A percentile compares a stretch with the other conserved stretches of the same genome.
Conservation (phyloP, 2,888 invertebrate genomes). For the Amorpha juglandis region DNA sequence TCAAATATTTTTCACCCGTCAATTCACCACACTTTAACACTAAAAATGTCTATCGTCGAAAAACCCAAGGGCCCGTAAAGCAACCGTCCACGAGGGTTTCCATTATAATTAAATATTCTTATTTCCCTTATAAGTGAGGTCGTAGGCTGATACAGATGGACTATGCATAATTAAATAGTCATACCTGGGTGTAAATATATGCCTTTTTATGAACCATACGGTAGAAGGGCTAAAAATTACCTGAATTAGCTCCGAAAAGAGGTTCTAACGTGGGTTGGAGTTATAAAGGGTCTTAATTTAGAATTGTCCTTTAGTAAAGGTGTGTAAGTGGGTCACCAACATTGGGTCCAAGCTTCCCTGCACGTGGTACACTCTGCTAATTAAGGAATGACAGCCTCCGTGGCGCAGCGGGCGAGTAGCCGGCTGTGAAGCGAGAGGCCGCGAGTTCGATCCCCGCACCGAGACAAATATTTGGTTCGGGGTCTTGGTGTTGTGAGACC, state of each 20-base stretch:
- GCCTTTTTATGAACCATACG: neutral
- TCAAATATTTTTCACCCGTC: neutral
- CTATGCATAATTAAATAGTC: constrained; percentile 20
- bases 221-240: neutral
- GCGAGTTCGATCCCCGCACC: too few species aligned
- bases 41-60: constrained; percentile 5
- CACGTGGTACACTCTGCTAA: too few species aligned
- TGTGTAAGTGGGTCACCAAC: too few species aligned
- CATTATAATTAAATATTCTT: constrained; percentile 21
- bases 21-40: neutral
- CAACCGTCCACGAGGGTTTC: neutral
- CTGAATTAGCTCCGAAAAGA: neutral
- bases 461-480: too few species aligned
- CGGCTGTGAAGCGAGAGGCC: too few species aligned
- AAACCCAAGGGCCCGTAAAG: constrained; percentile 6
- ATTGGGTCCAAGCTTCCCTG: too few species aligned
- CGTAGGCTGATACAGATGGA: constrained; percentile 6
- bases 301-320: too few species aligned
- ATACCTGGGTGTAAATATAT: constrained; percentile 5
- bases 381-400: too few species aligned
- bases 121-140: constrained; percentile 21
- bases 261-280: too few species aligned
- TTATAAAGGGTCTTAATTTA: too few species aligned
- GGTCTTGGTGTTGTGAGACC: too few species aligned
- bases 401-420: too few species aligned